phyloP scores from a whole-genome alignment of 2,797 vertebrate species.

The Oreonectes daqikongensis region DNA sequence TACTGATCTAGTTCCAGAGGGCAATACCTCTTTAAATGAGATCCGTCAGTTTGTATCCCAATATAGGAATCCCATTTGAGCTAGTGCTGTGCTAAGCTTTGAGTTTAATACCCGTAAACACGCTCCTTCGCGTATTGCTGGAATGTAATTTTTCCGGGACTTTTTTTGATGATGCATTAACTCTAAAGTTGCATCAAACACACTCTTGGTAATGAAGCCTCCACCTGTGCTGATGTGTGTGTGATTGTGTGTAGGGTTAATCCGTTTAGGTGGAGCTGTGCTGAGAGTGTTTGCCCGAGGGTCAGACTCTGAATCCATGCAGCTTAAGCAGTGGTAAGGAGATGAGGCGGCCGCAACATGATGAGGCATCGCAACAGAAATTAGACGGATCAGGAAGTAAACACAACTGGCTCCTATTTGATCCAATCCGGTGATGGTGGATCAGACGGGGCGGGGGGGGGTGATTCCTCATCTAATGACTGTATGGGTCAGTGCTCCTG shows the following conservation, averaged over 20 bases:
- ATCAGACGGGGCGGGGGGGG: constrained; percentile 1
- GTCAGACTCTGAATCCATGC: constrained; percentile 82
- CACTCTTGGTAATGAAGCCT: constrained; percentile 70
- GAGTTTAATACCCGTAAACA: constrained; percentile 71
- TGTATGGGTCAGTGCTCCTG: constrained; percentile 88
- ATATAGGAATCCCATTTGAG: constrained; percentile 47
- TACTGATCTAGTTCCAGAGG: constrained; percentile 67
- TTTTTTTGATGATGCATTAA: constrained; percentile 78
- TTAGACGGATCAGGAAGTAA: constrained; percentile 95
- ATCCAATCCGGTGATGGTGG: constrained; percentile 72
- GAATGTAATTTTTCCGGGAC: constrained; percentile 70
- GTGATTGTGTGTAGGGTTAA: constrained; percentile 80
- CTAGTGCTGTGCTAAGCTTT: constrained; percentile 62
- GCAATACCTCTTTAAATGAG: constrained; percentile 71
- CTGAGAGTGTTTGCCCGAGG: constrained; percentile 71
- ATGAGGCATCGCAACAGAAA: constrained; percentile 88
- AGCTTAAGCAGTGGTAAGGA: constrained; percentile 85
- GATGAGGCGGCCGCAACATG: constrained; percentile 76
- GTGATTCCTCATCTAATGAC: constrained; percentile 87
- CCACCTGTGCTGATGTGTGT: constrained; percentile 68
- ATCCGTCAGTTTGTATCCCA: constrained; percentile 43
- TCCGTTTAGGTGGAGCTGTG: constrained; percentile 83
- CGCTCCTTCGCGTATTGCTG: constrained; percentile 75
- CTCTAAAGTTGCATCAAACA: constrained; percentile 80
- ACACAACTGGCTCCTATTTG: constrained; percentile 92